These are phyloP conservation scores for Xenus cinereus DNA, from an alignment of 2,113 vertebrate species.

Conservation along the genomic window DNA sequence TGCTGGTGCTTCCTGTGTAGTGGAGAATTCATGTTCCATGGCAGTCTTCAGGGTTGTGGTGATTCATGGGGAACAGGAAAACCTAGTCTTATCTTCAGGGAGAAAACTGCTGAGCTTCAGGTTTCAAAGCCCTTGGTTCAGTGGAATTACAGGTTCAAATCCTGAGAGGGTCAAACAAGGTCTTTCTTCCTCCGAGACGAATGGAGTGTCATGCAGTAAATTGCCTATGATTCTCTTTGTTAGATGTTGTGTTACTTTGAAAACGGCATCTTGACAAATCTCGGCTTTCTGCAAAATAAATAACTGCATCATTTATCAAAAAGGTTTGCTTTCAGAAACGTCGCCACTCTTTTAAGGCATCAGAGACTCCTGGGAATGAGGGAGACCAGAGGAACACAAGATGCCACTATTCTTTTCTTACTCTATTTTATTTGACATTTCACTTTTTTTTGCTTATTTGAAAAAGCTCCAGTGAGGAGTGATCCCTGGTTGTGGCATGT, in stretches of 20 bases:
- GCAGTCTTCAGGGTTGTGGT: background rate
- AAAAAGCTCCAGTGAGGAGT: background rate
- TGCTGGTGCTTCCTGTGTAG: background rate
- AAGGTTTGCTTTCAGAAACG: background rate
- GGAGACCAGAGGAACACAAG: background rate
- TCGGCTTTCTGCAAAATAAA: slow-evolving; percentile 42
- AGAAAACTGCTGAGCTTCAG: slow-evolving; percentile 22
- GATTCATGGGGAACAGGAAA: slow-evolving; percentile 12
- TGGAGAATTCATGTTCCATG: background rate
- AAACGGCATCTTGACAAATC: background rate
- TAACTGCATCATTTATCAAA: slow-evolving; percentile 41
- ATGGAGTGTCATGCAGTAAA: slow-evolving; percentile 35
- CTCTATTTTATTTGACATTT: slow-evolving; percentile 21
- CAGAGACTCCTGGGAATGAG: background rate
- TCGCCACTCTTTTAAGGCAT: background rate
- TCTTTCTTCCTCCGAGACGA: slow-evolving; percentile 30
- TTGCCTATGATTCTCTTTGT: slow-evolving; percentile 11
- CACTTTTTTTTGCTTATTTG: background rate
- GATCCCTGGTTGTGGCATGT: background rate
- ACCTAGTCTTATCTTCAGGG: slow-evolving; percentile 21
- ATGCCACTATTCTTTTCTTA: background rate
- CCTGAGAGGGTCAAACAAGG: slow-evolving; percentile 38
- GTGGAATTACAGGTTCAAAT: slow-evolving; percentile 34
- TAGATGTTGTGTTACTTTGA: slow-evolving; percentile 37
- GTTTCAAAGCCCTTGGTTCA: slow-evolving; percentile 32